A percentile compares a stretch with the other conserved stretches of the same genome.
These are phyloP conservation scores for Papilio gigon DNA, from an alignment of 2,888 invertebrate genomes.

Conservation along the genomic window DNA sequence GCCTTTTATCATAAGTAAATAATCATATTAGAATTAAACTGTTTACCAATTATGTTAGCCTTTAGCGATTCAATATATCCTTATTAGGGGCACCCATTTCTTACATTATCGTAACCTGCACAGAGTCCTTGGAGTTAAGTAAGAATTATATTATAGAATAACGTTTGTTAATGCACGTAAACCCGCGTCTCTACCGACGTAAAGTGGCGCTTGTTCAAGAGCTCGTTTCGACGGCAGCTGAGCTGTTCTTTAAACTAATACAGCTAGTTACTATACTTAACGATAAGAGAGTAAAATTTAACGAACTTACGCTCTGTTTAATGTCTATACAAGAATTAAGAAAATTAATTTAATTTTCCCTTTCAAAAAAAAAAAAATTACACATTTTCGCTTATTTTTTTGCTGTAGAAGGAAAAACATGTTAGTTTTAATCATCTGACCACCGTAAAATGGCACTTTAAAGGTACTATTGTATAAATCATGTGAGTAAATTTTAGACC, in stretches of 20 bases:
- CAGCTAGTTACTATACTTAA: conserved; percentile 29
- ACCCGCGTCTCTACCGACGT: neutral
- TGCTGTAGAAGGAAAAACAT: neutral
- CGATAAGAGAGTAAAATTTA: conserved; percentile 25
- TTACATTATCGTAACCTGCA: neutral
- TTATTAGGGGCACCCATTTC: neutral
- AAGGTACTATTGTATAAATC: too few species aligned
- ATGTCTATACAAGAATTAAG: conserved; percentile 1
- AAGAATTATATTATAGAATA: neutral
- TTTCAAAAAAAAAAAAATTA: neutral
- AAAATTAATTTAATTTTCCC: conserved; percentile 3
- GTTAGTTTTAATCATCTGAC: neutral
- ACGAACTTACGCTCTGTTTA: conserved; percentile 30
- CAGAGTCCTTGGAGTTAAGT: neutral
- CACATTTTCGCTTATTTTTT: neutral
- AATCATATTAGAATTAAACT: too few species aligned
- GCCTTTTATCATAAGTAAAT: too few species aligned
- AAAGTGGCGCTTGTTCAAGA: conserved; percentile 28
- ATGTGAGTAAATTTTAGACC: too few species aligned
- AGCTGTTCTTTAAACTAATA: conserved; percentile 35
- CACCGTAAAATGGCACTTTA: too few species aligned
- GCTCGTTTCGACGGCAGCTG: conserved; percentile 24
- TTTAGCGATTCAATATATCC: too few species aligned
- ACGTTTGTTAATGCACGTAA: neutral
- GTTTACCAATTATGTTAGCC: too few species aligned